Evolutionary conservation across 1,140 invertebrate genomes (phyloP).

Genomic region (Lethrus apterus): DNA sequence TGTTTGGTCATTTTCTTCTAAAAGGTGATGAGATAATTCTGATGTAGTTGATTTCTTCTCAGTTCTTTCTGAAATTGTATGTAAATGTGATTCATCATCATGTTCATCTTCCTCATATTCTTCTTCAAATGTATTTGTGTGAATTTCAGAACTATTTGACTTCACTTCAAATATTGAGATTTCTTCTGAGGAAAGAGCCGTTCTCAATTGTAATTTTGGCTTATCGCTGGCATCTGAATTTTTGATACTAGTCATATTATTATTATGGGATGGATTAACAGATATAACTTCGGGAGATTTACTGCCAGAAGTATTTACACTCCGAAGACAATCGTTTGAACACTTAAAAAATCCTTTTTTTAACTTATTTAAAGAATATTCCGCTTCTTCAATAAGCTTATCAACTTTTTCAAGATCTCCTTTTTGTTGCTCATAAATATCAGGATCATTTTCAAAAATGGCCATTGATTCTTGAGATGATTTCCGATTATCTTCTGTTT

Average conservation of each 20-base stretch:
- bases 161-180: background rate
- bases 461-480: too few relatives aligned
- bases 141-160: background rate
- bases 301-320: too few relatives aligned
- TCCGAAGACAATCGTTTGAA: too few relatives aligned
- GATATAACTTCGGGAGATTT: too few relatives aligned
- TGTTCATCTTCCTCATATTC: background rate
- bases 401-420: conserved; percentile 5
- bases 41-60: background rate
- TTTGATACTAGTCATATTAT: too few relatives aligned
- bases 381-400: conserved; percentile 7
- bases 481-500: too few relatives aligned
- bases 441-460: too few relatives aligned
- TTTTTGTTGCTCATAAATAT: conserved; percentile 4
- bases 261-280: too few relatives aligned
- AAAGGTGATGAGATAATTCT: background rate
- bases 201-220: background rate
- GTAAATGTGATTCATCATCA: background rate
- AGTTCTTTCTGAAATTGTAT: too few relatives aligned
- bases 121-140: background rate
- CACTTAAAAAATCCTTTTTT: background rate
- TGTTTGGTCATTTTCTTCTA: background rate
- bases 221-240: too few relatives aligned
- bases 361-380: conserved; percentile 3
- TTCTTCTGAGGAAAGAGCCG: too few relatives aligned